phyloP scores from a whole-genome alignment of 2,113 vertebrate genomes.

The Eira barbara region DNA sequence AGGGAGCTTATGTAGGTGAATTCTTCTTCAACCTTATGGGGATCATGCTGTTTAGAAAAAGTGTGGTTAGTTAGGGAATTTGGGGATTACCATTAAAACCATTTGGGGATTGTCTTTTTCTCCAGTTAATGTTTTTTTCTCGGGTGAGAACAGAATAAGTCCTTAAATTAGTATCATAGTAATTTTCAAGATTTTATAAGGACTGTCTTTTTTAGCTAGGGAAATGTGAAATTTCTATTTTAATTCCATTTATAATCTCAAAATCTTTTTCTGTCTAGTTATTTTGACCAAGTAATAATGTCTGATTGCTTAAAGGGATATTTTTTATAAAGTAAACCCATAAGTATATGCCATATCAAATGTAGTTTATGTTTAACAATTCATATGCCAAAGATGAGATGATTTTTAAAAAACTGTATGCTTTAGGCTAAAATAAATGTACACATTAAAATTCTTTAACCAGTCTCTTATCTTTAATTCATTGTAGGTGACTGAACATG shows the following conservation, averaged over 20 bases:
- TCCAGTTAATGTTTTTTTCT: slow-evolving; percentile 52
- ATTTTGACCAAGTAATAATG: slow-evolving; percentile 55
- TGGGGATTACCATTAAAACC: slow-evolving; percentile 65
- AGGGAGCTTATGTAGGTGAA: slow-evolving; percentile 80
- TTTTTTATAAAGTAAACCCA: slow-evolving; percentile 62
- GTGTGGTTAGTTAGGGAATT: slow-evolving; percentile 69
- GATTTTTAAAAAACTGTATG: slow-evolving; percentile 27
- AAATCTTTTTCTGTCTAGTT: slow-evolving; percentile 50
- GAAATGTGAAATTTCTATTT: slow-evolving; percentile 55
- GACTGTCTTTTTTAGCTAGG: slow-evolving; percentile 53
- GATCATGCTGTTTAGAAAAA: slow-evolving; percentile 73
- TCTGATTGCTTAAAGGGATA: slow-evolving; percentile 58
- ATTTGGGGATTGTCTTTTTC: slow-evolving; percentile 68
- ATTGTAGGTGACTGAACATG: slow-evolving; percentile 75
- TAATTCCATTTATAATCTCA: slow-evolving; percentile 55
- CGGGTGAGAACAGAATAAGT: slow-evolving; percentile 47
- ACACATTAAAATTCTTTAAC: slow-evolving; percentile 31
- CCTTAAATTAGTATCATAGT: slow-evolving; percentile 61
- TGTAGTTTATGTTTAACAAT: slow-evolving; percentile 54
- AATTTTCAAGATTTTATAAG: slow-evolving; percentile 59
- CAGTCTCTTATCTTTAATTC: slow-evolving; percentile 54
- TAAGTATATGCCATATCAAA: slow-evolving; percentile 39
- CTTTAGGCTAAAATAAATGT: slow-evolving; percentile 27
- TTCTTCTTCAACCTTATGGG: slow-evolving; percentile 78
- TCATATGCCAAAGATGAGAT: slow-evolving; percentile 14